A percentile compares a stretch with the other conserved stretches of the same genome.
phyloP scores from a whole-genome alignment of 2,797 vertebrate species.

The Hipposideros larvatus region DNA sequence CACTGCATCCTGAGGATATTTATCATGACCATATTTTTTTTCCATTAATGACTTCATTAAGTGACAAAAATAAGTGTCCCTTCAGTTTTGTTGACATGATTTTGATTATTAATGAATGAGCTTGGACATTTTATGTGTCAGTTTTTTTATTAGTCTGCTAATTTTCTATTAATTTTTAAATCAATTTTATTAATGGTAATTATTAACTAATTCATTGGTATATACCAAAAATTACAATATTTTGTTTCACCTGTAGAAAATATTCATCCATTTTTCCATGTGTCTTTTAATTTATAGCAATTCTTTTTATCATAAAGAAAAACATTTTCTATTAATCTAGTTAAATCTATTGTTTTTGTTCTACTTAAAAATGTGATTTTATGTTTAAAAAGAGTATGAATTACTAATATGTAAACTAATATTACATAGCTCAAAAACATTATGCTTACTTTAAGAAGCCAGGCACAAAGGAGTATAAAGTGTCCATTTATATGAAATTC shows the following conservation, averaged over 20 bases:
- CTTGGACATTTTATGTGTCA: not conserved
- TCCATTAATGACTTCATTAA: not conserved
- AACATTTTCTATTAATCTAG: not conserved
- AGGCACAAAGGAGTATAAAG: not conserved
- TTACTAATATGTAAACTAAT: not conserved
- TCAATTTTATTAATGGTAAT: not conserved
- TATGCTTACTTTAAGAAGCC: not conserved
- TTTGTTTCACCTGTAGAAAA: not conserved
- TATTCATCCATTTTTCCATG: not conserved
- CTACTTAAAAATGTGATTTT: not conserved
- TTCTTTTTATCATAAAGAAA: not conserved
- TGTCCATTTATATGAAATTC: not conserved
- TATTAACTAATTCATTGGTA: not conserved
- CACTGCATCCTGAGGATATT: not conserved
- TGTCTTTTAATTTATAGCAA: not conserved
- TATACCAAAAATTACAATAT: not conserved
- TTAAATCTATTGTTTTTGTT: not conserved
- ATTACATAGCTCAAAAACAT: not conserved
- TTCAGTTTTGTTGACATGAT: not conserved
- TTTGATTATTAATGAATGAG: not conserved
- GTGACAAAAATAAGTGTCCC: not conserved
- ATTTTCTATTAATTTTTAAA: not conserved
- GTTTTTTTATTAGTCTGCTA: not conserved
- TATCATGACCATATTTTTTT: not conserved
- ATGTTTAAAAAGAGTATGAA: not conserved